Conservation (phyloP, 2,113 vertebrate genomes). For the Rhea americana region DNA sequence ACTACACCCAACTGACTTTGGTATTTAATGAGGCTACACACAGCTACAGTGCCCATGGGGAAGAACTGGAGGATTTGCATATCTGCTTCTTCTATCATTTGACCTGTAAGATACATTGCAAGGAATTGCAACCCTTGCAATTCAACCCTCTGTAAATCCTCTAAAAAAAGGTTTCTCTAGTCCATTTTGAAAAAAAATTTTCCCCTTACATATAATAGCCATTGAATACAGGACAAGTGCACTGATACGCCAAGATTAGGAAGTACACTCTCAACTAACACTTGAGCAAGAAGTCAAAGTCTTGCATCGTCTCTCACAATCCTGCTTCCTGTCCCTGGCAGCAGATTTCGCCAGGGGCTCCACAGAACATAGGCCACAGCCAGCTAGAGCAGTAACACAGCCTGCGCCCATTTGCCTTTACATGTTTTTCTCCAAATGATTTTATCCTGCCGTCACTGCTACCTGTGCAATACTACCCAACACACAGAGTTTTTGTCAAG, state of each 20-base stretch:
- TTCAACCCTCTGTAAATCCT: background rate
- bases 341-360: background rate
- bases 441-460: background rate
- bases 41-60: background rate
- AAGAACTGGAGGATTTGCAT: background rate
- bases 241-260: accelerated
- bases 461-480: background rate
- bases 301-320: background rate
- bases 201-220: background rate
- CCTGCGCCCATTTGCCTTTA: background rate
- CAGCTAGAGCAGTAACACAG: accelerated
- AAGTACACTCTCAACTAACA: accelerated
- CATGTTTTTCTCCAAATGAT: accelerated
- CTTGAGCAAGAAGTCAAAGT: background rate
- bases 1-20: background rate
- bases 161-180: background rate
- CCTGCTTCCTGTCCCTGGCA: background rate
- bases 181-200: background rate
- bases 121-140: background rate
- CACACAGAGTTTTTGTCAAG: background rate
- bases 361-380: background rate
- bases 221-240: accelerated
- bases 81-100: background rate
- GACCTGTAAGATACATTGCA: background rate
- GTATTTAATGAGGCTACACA: background rate